These are phyloP conservation scores for Tenthredo notha DNA, from an alignment of 2,888 invertebrate genomes.

Conservation along the genomic window DNA sequence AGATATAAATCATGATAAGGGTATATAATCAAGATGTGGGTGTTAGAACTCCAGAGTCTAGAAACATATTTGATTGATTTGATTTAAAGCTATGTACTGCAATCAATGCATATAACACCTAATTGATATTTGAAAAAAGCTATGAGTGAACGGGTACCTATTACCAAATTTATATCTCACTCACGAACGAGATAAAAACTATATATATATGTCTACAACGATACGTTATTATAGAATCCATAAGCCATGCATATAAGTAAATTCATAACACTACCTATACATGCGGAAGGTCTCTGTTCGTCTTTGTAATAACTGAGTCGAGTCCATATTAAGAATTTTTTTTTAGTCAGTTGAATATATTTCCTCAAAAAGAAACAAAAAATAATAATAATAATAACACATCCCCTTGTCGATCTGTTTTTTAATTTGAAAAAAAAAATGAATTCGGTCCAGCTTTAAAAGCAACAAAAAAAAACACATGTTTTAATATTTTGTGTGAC, in stretches of 20 bases:
- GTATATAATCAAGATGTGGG: neutral
- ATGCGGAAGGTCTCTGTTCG: neutral
- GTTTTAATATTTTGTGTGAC: neutral
- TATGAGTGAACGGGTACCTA: neutral
- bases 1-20: slow-evolving; percentile 43
- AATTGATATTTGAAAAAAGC: slow-evolving; percentile 37
- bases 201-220: slow-evolving; percentile 1
- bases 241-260: slow-evolving; percentile 14
- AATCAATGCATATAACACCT: neutral
- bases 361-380: neutral
- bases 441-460: neutral
- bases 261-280: neutral
- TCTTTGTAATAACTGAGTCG: neutral
- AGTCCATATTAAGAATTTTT: too few species aligned
- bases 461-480: neutral
- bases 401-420: too few species aligned
- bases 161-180: slow-evolving; percentile 29
- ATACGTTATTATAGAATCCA: slow-evolving; percentile 4
- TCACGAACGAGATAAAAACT: neutral
- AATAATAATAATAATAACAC: too few species aligned
- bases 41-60: neutral
- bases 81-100: slow-evolving; percentile 5
- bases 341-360: too few species aligned
- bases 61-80: slow-evolving; percentile 27
- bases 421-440: neutral